Percentiles rank a stretch among this genome's conserved stretches.
phyloP scores from a whole-genome alignment of 2,113 vertebrate genomes.

The Dascyllus trimaculatus region DNA sequence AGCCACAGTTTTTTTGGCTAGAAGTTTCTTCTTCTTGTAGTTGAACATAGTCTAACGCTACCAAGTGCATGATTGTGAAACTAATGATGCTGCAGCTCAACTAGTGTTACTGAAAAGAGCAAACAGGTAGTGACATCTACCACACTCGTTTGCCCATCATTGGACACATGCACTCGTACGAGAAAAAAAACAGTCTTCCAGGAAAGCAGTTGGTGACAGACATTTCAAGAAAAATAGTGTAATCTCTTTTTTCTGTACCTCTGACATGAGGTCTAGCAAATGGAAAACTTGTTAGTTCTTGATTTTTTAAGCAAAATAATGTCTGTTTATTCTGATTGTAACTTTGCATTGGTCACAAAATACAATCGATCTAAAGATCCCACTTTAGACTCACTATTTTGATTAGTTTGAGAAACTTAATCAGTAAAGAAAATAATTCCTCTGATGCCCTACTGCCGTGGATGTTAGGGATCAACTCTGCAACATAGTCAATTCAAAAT shows the following conservation, averaged over 20 bases:
- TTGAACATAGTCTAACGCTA: not conserved
- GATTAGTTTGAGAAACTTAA: not conserved
- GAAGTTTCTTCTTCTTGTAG: too few species aligned
- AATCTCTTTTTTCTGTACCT: not conserved
- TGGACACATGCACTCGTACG: constrained; percentile 22
- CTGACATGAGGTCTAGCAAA: not conserved
- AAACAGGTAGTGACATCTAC: constrained; percentile 5
- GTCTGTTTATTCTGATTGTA: not conserved
- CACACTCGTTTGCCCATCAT: constrained; percentile 8
- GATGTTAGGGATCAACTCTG: too few species aligned
- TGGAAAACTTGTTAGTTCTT: not conserved
- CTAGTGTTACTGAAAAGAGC: constrained; percentile 10
- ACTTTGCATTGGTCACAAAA: too few species aligned
- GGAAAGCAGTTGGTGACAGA: constrained; percentile 25
- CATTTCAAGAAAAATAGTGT: not conserved
- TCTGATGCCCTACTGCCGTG: too few species aligned
- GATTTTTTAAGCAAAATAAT: not conserved
- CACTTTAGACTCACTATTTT: not conserved
- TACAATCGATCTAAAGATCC: not conserved
- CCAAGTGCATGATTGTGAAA: not conserved
- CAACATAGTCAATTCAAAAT: too few species aligned
- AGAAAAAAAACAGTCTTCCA: constrained; percentile 1
- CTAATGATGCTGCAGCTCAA: constrained; percentile 24
- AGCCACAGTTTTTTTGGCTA: not conserved
- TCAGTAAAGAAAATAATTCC: too few species aligned